Conservation (phyloP, 2,113 vertebrate genomes). For the Symphodus melops region DNA sequence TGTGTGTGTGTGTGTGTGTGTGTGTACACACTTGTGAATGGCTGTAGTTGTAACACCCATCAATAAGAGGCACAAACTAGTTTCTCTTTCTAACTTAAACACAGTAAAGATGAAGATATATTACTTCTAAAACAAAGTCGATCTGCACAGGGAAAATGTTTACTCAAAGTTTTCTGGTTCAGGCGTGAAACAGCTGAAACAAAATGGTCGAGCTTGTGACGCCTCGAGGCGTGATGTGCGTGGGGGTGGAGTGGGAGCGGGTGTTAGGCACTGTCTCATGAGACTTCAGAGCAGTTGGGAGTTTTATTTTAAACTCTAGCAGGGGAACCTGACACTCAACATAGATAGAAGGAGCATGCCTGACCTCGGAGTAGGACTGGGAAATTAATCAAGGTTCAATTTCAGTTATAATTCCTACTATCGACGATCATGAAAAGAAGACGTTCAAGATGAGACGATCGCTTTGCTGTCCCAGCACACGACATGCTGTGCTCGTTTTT, state of each 20-base stretch:
- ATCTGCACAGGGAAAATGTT: neutral
- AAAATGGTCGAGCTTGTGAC: neutral
- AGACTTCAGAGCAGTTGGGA: conserved; percentile 23
- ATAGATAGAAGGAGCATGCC: conserved; percentile 18
- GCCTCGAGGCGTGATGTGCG: neutral
- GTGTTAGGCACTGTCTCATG: conserved; percentile 22
- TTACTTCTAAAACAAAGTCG: neutral
- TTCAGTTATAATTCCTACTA: too few relatives aligned
- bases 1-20: neutral
- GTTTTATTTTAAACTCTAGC: conserved; percentile 63
- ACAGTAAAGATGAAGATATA: neutral
- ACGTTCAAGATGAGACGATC: too few relatives aligned
- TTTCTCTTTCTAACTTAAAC: conserved; percentile 8
- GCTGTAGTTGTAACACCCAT: neutral
- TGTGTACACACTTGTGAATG: neutral
- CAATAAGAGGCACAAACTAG: neutral
- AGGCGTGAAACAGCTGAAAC: conserved; percentile 7
- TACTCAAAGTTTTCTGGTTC: neutral
- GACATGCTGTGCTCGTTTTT: too few relatives aligned
- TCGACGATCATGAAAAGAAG: too few relatives aligned
- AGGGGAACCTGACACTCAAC: conserved; percentile 53
- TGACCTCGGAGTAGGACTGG: conserved; percentile 11
- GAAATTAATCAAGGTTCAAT: too few relatives aligned
- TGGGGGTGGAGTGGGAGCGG: neutral
- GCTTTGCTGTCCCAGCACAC: too few relatives aligned